These are phyloP conservation scores for Pentalonia nigronervosa DNA, from an alignment of 1,140 invertebrate species.

Conservation along the genomic window DNA sequence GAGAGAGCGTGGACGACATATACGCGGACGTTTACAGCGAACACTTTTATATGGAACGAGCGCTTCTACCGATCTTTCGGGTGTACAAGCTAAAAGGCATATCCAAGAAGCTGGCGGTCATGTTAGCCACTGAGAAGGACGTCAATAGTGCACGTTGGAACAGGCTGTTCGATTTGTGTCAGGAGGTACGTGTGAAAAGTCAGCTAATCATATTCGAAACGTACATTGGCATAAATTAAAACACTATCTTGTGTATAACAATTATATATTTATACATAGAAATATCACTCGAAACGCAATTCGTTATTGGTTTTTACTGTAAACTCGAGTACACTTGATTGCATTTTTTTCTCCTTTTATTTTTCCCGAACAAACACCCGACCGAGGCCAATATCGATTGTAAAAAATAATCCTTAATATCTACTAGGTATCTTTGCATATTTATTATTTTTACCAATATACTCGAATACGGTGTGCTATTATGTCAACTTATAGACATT, in stretches of 20 bases:
- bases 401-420: background rate
- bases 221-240: background rate
- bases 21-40: slow-evolving; percentile 46
- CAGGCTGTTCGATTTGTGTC: slow-evolving; percentile 32
- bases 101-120: slow-evolving; percentile 47
- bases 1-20: slow-evolving; percentile 50
- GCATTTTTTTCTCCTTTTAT: background rate
- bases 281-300: background rate
- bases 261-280: background rate
- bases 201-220: background rate
- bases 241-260: too few relatives aligned
- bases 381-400: background rate
- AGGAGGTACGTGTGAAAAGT: slow-evolving; percentile 44
- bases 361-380: background rate
- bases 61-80: slow-evolving; percentile 41
- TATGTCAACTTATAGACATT: background rate
- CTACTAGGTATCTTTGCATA: background rate
- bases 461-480: background rate
- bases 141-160: slow-evolving; percentile 28
- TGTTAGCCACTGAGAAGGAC: slow-evolving; percentile 16
- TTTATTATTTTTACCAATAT: background rate
- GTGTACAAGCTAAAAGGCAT: slow-evolving; percentile 48
- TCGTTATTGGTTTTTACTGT: background rate
- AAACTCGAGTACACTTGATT: background rate
- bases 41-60: slow-evolving; percentile 54